Base-by-base conservation (phyloP, 2,797 vertebrate genomes). In the Aeoliscus strigatus region DNA sequence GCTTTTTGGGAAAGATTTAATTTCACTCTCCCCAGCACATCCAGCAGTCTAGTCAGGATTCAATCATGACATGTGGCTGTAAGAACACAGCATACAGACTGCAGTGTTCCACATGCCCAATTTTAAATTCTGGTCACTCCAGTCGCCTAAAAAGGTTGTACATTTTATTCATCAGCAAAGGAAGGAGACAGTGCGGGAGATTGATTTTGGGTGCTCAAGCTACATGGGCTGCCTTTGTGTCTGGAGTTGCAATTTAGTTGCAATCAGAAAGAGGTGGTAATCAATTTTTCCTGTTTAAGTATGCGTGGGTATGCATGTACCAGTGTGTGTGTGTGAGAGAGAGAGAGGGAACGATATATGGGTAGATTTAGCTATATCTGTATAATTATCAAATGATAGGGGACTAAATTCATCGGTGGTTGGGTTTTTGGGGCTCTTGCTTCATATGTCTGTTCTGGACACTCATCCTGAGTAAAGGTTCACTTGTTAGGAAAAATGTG, bases 211-310 rank as follows among this genome's bases (percentile, higher is more conserved):
- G 65, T 51, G 62, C 62, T 58, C 67, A 50, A 59, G 74, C 58
- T 75, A 67, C 61, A 66, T 26, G 17, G 60, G 51, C 69, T 79
- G 77, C 80, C 79, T 81, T 70, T 77, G 69, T 77, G 66, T 81
- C 65, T 83, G 64, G 71, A 75, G 75, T 74, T 77, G 74, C 79
- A 82, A 86, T 88, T 86, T 87, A 82, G 85, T 60, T 79, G 83
- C 85, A 87, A 86, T 89, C 82, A 86, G 79, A 43, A 57, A 62
- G 77, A 79, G 78, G 75, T 73, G 65, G 79, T 81, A 86, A 88
- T 88, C 82, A 83, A 79, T 84, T 85, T 76, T 80, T 76, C 57
- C 61, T 74, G 61, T 76, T 60, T 70, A 21, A 59, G 56, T 52
- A 42, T 36, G 39, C 8, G 36, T 29, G 39, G 26, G 28, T 11